These are phyloP conservation scores for Olivierus martensii DNA, from an alignment of 1,140 invertebrate species.

Conservation along the genomic window DNA sequence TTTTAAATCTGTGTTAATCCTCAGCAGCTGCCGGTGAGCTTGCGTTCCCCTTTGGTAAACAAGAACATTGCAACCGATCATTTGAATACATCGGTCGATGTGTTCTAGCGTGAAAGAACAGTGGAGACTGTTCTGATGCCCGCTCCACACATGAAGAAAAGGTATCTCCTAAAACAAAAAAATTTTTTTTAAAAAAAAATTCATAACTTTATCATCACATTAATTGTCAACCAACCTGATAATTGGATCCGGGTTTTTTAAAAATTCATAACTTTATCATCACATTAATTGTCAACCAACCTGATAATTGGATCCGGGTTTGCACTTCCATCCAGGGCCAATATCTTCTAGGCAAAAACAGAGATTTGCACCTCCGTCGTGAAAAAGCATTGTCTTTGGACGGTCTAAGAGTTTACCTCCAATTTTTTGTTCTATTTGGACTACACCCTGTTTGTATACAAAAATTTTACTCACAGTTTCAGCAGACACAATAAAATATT, in stretches of 20 bases:
- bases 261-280: too few relatives aligned
- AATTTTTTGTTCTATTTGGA: constrained; percentile 56
- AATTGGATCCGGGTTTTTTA: constrained; percentile 65
- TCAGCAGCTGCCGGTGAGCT: constrained; percentile 36
- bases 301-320: constrained; percentile 69
- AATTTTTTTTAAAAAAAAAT: neutral
- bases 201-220: too few relatives aligned
- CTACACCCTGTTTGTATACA: constrained; percentile 33
- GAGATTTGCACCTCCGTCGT: constrained; percentile 73
- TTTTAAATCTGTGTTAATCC: constrained; percentile 35
- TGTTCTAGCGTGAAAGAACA: constrained; percentile 73
- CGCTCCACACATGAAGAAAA: constrained; percentile 82
- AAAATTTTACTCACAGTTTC: too few relatives aligned
- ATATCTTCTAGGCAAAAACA: constrained; percentile 74
- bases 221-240: constrained; percentile 46
- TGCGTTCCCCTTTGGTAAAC: constrained; percentile 38
- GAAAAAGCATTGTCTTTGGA: constrained; percentile 68
- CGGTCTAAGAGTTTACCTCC: constrained; percentile 76
- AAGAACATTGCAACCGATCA: constrained; percentile 31
- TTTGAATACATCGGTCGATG: constrained; percentile 21
- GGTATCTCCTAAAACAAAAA: constrained; percentile 52
- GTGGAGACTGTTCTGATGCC: constrained; percentile 66
- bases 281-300: constrained; percentile 28
- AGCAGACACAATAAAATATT: too few relatives aligned
- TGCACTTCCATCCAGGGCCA: constrained; percentile 70